Base-by-base conservation (phyloP, 2,113 vertebrate genomes). In the Pantherophis guttatus region DNA sequence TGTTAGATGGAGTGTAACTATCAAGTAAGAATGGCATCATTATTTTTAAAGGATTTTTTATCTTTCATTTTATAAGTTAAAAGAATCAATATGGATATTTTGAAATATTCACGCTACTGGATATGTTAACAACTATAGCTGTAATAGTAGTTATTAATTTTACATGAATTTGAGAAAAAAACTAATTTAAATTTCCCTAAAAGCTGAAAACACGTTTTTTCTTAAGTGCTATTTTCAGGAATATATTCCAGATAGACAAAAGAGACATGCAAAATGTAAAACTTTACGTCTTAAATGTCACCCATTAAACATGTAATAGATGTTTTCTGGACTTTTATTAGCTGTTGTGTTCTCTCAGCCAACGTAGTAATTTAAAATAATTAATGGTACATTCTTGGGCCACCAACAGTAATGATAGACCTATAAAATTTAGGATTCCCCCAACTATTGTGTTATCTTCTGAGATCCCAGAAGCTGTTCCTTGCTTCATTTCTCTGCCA, bases 281-380 rank as follows among this genome's bases (percentile, higher is more conserved):
- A 95, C 89, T 96, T 96, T 96, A 97, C 2, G 94, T 93, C 96
- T 97, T 96, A 96, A 95, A 96, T 95, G 95, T 96, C 96, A 96
- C 90, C 95, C 91, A 50, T 93, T 95, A 95, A 96, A 95, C 90
- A 48, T 52, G 94, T 95, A 96, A 95, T 97, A 94, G 94, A 96
- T 96, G 92, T 95, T 96, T 93, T 94, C 96, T 0, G 0, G 91
- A 92, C 94, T 97, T 96, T 94, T 93, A 95, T 96, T 95, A 96
- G 94, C 87, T 95, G 92, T 95, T 96, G 91, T 93, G 86, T 95
- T 95, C 57, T 92, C 33, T 94, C 95, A 94, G 94, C 95, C 92
- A 94, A 0, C 52, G 53, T 93, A 95, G 92, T 92, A 96, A 95
- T 94, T 93, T 95, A 91, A 95, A 95, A 91, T 7, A 5, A 95